Percentiles rank a stretch among this genome's conserved stretches.
These are phyloP conservation scores for Brachionus plicatilis DNA, from an alignment of 1,140 invertebrate species.

Conservation along the genomic window DNA sequence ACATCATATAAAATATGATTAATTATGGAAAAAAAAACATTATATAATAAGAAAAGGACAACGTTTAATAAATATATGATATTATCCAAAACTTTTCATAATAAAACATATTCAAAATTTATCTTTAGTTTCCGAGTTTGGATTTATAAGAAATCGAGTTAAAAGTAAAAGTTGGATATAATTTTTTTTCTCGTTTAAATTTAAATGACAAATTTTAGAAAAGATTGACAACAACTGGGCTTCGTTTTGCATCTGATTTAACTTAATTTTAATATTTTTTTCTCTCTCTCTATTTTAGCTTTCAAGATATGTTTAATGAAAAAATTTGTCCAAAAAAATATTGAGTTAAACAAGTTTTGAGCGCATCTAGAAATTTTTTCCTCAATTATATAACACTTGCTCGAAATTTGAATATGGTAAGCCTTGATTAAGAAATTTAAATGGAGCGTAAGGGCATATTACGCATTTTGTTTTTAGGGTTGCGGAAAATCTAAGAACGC, in stretches of 20 bases:
- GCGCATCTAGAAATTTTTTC: not conserved
- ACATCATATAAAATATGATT: not conserved
- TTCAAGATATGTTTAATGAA: not conserved
- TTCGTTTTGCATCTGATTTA: not conserved
- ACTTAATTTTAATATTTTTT: not conserved
- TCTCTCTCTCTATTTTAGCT: not conserved
- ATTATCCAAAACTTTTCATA: not conserved
- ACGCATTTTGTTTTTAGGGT: not conserved
- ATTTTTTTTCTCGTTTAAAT: not conserved
- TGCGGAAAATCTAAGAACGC: not conserved
- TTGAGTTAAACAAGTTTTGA: not conserved
- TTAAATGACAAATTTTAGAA: not conserved
- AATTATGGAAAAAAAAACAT: not conserved
- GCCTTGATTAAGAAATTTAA: not conserved
- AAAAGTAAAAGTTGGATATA: not conserved
- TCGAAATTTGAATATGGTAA: not conserved
- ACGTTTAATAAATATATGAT: not conserved
- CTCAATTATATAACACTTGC: not conserved
- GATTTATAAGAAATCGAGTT: not conserved
- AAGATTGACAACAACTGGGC: not conserved
- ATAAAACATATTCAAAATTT: not conserved
- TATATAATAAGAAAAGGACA: not conserved
- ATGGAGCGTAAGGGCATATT: not conserved
- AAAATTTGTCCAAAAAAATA: not conserved
- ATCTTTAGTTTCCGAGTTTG: not conserved